Evolutionary conservation across 2,113 vertebrate genomes (phyloP), one percentile per base, ranked within the genome.

Genomic region (Smithornis capensis): DNA sequence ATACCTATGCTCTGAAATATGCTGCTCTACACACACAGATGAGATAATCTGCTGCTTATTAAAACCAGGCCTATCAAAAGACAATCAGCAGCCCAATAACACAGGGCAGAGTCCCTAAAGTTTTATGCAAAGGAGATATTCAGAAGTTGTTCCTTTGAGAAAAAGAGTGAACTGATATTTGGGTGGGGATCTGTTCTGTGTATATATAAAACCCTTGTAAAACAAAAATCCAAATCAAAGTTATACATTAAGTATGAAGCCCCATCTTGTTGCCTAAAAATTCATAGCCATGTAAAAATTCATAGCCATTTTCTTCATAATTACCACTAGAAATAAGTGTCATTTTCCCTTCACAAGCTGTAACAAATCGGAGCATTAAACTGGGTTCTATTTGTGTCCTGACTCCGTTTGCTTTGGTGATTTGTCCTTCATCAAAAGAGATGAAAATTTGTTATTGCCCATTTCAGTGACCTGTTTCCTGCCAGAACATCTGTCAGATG

Each of bases 41-140:
- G 83, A 96, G 95, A 97, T 90, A 94, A 79, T 23, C 45, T 4
- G 7, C 71, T 47, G 10, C 60, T 95, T 59, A 95, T 93, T 94
- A 96, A 94, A 94, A 60, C 44, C 19, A 25, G 19, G 74, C 82
- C 73, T 96, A 96, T 96, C 96, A 86, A 64, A 92, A 81, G 88
- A 28, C 47, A 82, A 93, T 90, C 89, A 75, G 90, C 75, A 80
- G 69, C 90, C 65, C 93, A 15, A 3, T 31, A 94, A 62, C 71
- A 42, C 49, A 1, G 42, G 85, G 76, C 83, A 94, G 56, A 56
- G 76, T 52, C 85, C 68, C 33, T 33, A 10, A 5, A 31, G 28
- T 49, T 35, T 67, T 29, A 85, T 35, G 71, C 49, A 90, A 89
- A 88, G 28, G 88, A 68, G 90, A 42, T 55, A 40, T 22, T 7